Base-by-base conservation (phyloP, 2,888 invertebrate genomes). In the Agrotis ipsilon region DNA sequence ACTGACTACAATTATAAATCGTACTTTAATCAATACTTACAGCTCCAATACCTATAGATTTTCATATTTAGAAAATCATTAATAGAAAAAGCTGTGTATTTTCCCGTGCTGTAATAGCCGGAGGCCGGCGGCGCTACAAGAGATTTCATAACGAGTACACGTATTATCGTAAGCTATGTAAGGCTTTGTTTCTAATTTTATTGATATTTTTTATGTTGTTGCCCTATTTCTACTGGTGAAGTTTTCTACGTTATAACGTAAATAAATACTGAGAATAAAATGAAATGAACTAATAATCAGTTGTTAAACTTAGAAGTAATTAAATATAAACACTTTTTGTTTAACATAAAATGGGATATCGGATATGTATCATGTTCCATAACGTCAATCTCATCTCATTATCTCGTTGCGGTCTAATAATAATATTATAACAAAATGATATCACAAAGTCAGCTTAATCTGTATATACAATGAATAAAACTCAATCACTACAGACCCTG, bases 121-220 rank as follows among this genome's bases (percentile, higher is more conserved):
- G 46, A 43, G 49, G 67, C 27, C 16, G 24, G 13, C 45, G 18
- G 51, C 16, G 13, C 14, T 27, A 65, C 49, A 48, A 65, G 11
- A 9, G 39, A 32, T 39, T 72, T 68, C 55, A 60, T 78, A 72
- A 74, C 58, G 54, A 79, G 48, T 32, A 62, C 43, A 78, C 13
- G 57, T 58, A 64, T n/a, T 39, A 27, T 63, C 11, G 14, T 61
- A 27, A 58, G 39, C 9, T 19, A 43, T 48, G 52, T 57, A 49
- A 48, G 14, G 18, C 21, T n/a, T 43, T 18, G 48, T 62, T 58
- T 55, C 54, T 64, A 68, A 57, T 16, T 24, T 27, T 59, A 68
- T 51, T 27, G 27, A 39, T 43, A 46, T 58, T 51, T 46, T 52
- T 14, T 27, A 24, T 16, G 14, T 49, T 14, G 51, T 43, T 18